Evolutionary conservation across 2,888 invertebrate genomes (phyloP), one percentile per base, ranked within the genome.

Genomic region (Hyposoter dolosus): DNA sequence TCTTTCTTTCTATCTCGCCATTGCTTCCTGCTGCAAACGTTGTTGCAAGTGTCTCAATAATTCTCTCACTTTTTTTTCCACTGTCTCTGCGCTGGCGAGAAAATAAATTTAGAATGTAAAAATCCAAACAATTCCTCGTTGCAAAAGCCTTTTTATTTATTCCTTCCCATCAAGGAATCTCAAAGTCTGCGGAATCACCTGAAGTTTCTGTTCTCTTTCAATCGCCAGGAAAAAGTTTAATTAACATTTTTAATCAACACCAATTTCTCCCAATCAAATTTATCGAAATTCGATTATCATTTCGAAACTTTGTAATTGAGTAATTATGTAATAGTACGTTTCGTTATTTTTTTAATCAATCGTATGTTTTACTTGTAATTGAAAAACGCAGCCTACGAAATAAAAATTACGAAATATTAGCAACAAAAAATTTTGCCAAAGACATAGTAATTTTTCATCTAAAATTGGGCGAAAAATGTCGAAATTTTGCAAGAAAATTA

Each of bases 71-170:
- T 56, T 40, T n/a, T 74, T 28, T 19, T 66, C 23, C 15, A 50
- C 23, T 71, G 71, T 17, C 19, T 28, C 35, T 47, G 71, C 66
- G 47, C 74, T 35, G 63, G 28, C 63, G 32, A 32, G 74, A 68
- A 82, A 79, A 84, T 84, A 81, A 83, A 86, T 87, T 77, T 40
- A 45, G 47, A 76, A 45, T 71, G 66, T 74, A 35, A 53, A 72
- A 72, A 82, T 77, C 35, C 45, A 15, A 71, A 82, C 77, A 74
- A 77, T 66, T 65, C 69, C 35, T 28, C 50, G 66, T 78, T 77
- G 78, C 74, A 40, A 69, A 45, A 75, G 50, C 60, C 47, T 53
- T 77, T 83, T 56, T 47, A 23, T 15, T 19, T 50, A 79, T 71
- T 19, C 7, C 23, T 23, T n/a, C n/a, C 12, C 32, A n/a, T n/a